phyloP scores from a whole-genome alignment of 2,888 invertebrate genomes.

The Altica lythri region DNA sequence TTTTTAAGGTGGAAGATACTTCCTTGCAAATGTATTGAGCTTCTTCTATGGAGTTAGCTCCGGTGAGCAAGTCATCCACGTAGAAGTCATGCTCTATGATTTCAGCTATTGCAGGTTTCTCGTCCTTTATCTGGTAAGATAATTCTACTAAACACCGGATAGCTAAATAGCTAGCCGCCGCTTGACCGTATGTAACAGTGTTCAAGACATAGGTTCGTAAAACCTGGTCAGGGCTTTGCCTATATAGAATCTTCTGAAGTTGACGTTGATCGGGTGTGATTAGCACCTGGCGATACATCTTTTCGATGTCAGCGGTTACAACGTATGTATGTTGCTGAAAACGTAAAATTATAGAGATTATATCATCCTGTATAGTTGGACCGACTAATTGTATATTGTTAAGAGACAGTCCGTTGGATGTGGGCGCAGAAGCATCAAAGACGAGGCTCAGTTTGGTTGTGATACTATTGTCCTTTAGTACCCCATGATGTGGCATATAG shows the following conservation, averaged over 20 bases:
- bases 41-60: conserved; percentile 6
- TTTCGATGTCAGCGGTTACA: conserved; percentile 24
- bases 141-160: conserved; percentile 20
- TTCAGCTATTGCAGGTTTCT: conserved; percentile 1
- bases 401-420: not conserved
- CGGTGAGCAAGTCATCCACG: conserved; percentile 27
- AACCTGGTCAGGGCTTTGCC: not conserved
- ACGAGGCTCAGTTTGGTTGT: conserved; percentile 24
- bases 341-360: conserved; percentile 26
- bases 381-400: conserved; percentile 22
- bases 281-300: conserved; percentile 26
- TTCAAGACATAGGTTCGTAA: conserved; percentile 14
- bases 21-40: conserved; percentile 13
- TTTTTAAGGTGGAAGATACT: conserved; percentile 1
- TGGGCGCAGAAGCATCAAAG: not conserved
- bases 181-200: conserved; percentile 26
- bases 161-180: conserved; percentile 23
- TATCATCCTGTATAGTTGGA: conserved; percentile 24
- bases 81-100: conserved; percentile 27
- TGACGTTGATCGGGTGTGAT: conserved; percentile 16
- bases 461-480: conserved; percentile 21
- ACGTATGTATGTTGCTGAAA: conserved; percentile 17
- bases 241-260: conserved; percentile 28
- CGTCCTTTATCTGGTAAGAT: not conserved
- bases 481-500: conserved; percentile 21